Conservation (phyloP, 2,797 vertebrate species). For the Gastrophryne carolinensis region DNA sequence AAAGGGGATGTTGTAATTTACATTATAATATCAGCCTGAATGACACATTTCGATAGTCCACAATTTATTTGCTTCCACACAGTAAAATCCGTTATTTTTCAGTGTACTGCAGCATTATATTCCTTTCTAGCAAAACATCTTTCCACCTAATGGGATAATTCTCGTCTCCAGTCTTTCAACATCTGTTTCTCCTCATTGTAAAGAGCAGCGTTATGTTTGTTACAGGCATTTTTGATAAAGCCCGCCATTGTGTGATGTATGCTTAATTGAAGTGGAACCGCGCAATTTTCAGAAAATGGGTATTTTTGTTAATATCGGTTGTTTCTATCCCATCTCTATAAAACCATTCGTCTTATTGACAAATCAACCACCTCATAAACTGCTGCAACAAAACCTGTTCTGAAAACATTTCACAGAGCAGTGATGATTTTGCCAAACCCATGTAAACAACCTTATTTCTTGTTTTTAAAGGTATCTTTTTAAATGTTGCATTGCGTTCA, state of each 20-base stretch:
- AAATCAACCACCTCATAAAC: neutral
- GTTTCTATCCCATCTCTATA: neutral
- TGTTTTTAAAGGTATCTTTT: too few species aligned
- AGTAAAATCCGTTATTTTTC: neutral
- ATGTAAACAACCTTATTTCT: too few species aligned
- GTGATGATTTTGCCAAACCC: too few species aligned
- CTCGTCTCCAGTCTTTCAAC: neutral
- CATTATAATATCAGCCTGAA: constrained; percentile 16
- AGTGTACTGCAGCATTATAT: too few species aligned
- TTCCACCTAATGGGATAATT: constrained; percentile 4
- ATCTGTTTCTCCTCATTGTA: constrained; percentile 27
- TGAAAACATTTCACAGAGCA: too few species aligned
- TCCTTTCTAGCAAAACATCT: neutral
- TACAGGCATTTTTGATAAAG: neutral
- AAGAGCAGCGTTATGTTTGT: neutral
- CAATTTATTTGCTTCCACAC: constrained; percentile 4
- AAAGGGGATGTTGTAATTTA: neutral
- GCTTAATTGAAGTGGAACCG: neutral
- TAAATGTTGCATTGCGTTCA: too few species aligned
- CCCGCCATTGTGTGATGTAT: neutral
- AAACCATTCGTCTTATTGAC: neutral
- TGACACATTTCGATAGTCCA: constrained; percentile 26
- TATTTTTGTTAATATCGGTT: neutral
- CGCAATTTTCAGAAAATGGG: neutral
- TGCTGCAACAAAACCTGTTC: too few species aligned